Evolutionary conservation across 2,888 invertebrate species (phyloP), one percentile per base, ranked within the genome.

Genomic region (Ochropleura plecta): DNA sequence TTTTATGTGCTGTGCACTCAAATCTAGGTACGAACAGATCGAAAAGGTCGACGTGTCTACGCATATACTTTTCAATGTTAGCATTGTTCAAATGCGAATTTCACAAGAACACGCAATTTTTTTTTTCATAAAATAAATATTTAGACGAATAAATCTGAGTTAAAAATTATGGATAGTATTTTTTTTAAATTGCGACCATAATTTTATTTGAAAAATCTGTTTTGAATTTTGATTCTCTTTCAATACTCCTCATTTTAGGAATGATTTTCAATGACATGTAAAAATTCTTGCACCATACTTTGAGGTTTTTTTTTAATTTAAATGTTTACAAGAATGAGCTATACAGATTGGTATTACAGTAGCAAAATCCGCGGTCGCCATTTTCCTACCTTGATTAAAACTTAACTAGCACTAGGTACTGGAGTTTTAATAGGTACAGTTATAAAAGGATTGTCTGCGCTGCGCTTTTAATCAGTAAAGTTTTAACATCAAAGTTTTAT

Each of bases 311-410:
- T 78, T 46, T 46, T 30, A 48, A 44, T 7, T 30, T 48, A 0
- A 0, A 20, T 48, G 1, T 8, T 0, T 55, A 5, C 14, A 30
- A 40, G 1, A 42, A 55, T 66, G 5, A 55, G 40, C 12, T 53
- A 8, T 40, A 30, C 12, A 4, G 10, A 49, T 30, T 30, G 18
- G 42, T 40, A 7, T 53, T 67, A 63, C 30, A n/a, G 74, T 30
- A 55, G 44, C n/a, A 18, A 46, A 49, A 57, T 20, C 10, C 9
- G 7, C 6, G 30, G n/a, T 7, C 0, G 18, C 18, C 7, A 64
- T 63, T 82, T 63, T 53, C 18, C 5, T 40, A 10, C 4, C 46
- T 82, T 59, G 48, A 64, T 78, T 64, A 78, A 69, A 79, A 78
- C 18, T 78, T 49, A 44, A 68, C 9, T 49, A 44, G 18, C 10